These are phyloP conservation scores for Vipera latastei DNA, from an alignment of 2,797 vertebrate genomes.

Conservation along the genomic window DNA sequence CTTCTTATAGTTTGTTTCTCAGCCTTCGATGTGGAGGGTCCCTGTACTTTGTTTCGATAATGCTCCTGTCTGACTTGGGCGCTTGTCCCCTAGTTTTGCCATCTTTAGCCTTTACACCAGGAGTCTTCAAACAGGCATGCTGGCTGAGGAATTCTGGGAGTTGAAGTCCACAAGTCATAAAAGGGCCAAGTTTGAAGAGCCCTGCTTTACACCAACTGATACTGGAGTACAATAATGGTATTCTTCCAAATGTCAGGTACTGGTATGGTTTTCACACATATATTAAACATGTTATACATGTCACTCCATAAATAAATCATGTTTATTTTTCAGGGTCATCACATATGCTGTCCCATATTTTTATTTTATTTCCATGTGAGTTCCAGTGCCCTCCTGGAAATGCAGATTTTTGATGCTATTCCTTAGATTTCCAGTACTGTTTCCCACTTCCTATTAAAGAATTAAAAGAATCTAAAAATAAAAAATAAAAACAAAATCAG, in stretches of 20 bases:
- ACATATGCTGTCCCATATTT: background rate
- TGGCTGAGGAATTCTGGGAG: no score
- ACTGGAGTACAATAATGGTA: background rate
- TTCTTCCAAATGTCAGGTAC: background rate
- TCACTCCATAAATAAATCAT: background rate
- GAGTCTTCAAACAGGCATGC: no score
- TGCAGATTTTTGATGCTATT: background rate
- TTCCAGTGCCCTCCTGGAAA: background rate
- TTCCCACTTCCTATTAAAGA: background rate
- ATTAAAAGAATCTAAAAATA: background rate
- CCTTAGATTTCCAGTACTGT: background rate
- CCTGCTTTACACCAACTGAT: background rate
- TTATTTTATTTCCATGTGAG: background rate
- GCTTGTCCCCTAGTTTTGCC: no score
- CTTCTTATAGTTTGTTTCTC: background rate
- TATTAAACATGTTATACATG: background rate
- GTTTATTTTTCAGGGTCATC: background rate
- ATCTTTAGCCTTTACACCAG: background rate
- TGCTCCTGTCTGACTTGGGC: background rate
- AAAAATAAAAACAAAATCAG: background rate
- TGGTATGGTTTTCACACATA: background rate
- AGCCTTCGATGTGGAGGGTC: background rate
- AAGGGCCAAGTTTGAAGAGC: no score
- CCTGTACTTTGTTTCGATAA: background rate
- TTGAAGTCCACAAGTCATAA: no score